Base-by-base conservation (phyloP, 2,888 invertebrate genomes). In the Halictus quadricinctus region DNA sequence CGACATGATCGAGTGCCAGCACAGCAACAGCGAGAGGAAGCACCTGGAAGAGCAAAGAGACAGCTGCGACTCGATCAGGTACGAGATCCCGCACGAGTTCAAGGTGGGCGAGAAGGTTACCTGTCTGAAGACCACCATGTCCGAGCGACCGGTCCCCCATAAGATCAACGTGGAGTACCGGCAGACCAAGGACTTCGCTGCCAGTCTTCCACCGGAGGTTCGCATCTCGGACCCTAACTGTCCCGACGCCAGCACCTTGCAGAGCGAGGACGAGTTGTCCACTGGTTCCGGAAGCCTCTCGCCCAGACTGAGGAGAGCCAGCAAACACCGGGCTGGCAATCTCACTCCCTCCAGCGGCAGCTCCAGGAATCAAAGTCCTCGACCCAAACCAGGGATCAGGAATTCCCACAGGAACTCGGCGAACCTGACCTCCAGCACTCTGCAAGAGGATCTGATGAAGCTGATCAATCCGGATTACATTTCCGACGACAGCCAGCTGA, bases 371-470 rank as follows among this genome's bases (percentile, higher is more conserved):
- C 96, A 96, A 85, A 96, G 96, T 89, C 96, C 96, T 0, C 93
- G 96, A 72, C 95, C 96, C 13, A 94, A 95, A 77, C 95, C 95
- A n/a, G 96, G 96, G 87, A 96, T 96, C 0, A 95, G 96, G 64
- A 93, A 94, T 80, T 95, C 95, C 5, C 96, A 96, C 89, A 93
- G 96, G 76, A 96, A 96, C 91, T 96, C 96, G 83, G 96, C 96
- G 18, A 96, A 96, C 93, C 93, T 96, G 69, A 95, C 95, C 0
- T 95, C 95, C 0, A 96, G 96, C 89, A 97, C 96, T 41, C 95
- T 97, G 48, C 97, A 98, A 95, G 98, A 98, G 94, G 98, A 98
- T 93, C 95, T 98, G 41, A 97, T 98, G 95, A 96, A 97, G 74
- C 95, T 98, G 46, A 98, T 98, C 92, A 97, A 97, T 95, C 98